These are phyloP conservation scores for Parotocinclus haroldoi DNA, from an alignment of 2,797 vertebrate genomes.

Conservation along the genomic window DNA sequence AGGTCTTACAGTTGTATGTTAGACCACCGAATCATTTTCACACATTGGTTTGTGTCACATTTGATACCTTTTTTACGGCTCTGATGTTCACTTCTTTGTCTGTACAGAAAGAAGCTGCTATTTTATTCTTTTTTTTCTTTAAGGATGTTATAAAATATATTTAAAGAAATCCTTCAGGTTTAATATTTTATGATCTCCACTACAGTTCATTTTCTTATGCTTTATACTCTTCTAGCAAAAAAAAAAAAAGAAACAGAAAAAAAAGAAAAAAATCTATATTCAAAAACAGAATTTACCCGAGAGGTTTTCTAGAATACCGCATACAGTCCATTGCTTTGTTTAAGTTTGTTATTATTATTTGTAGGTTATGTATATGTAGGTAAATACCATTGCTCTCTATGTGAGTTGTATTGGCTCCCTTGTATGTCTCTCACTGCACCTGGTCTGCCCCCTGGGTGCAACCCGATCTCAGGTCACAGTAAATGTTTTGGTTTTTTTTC, in stretches of 20 bases:
- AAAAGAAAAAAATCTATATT: conserved; percentile 49
- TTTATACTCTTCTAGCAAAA: conserved; percentile 77
- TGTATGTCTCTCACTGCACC: conserved; percentile 68
- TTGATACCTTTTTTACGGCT: conserved; percentile 96
- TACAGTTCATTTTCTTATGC: conserved; percentile 79
- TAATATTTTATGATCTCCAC: conserved; percentile 80
- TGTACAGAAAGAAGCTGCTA: conserved; percentile 99
- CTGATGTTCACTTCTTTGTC: conserved; percentile 95
- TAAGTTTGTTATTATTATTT: conserved; percentile 60
- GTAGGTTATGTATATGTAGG: conserved; percentile 37
- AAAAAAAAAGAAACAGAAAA: conserved; percentile 43
- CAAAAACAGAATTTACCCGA: conserved; percentile 50
- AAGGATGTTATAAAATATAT: conserved; percentile 79
- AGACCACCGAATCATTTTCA: conserved; percentile 81
- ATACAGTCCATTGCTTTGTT: conserved; percentile 79
- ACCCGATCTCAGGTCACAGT: conserved; percentile 78
- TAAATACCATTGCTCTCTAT: conserved; percentile 63
- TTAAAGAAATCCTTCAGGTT: conserved; percentile 86
- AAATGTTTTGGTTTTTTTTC: conserved; percentile 70
- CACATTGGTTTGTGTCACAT: conserved; percentile 91
- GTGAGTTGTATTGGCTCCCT: conserved; percentile 68
- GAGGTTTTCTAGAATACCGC: conserved; percentile 78
- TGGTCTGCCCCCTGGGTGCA: conserved; percentile 59
- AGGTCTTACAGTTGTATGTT: conserved; percentile 92
- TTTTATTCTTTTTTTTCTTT: conserved; percentile 89